Conservation (phyloP, 2,888 invertebrate species). For the Acanthosepion lycidas region DNA sequence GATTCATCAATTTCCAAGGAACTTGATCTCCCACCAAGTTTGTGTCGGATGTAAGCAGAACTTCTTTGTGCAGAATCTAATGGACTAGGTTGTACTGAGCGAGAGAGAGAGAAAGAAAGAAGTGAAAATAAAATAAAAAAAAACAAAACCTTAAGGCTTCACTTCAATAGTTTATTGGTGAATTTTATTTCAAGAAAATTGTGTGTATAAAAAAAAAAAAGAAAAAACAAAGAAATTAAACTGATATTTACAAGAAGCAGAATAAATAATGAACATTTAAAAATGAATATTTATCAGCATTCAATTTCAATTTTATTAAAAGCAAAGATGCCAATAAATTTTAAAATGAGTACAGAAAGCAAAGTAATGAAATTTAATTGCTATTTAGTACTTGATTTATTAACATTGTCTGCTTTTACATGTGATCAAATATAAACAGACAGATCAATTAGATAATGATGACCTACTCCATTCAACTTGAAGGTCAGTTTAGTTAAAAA, state of each 20-base stretch:
- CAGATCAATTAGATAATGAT: no score
- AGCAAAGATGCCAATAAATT: neutral
- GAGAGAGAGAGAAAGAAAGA: slow-evolving; percentile 50
- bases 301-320: neutral
- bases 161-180: neutral
- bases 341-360: neutral
- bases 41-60: slow-evolving; percentile 76
- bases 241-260: neutral
- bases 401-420: no score
- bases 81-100: slow-evolving; percentile 89
- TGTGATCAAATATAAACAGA: no score
- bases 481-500: no score
- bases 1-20: slow-evolving; percentile 91
- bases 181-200: neutral
- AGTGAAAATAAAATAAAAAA: neutral
- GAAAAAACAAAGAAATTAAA: neutral
- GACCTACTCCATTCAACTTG: no score
- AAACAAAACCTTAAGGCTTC: no score
- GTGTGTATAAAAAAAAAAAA: no score
- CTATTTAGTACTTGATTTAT: no score
- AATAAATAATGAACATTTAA: neutral
- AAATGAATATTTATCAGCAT: no score
- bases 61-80: slow-evolving; percentile 83
- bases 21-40: slow-evolving; percentile 85
- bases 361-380: no score